Evolutionary conservation across 1,140 invertebrate genomes (phyloP).

Genomic region (Leptonema lineaticorne): DNA sequence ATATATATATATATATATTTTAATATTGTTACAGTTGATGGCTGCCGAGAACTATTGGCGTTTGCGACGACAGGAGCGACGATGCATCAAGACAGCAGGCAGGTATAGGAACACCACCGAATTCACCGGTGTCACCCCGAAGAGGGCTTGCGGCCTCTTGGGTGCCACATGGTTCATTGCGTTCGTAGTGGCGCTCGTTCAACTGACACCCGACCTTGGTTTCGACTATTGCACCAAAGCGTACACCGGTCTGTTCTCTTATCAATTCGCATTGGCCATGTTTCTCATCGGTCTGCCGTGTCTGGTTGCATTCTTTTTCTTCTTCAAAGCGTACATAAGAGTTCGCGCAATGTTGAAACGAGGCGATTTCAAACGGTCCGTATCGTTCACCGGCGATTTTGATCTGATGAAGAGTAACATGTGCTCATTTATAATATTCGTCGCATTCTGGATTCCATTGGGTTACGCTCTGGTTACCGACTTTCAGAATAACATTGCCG

Average conservation of each 20-base stretch:
- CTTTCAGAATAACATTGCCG: not conserved
- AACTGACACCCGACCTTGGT: not conserved
- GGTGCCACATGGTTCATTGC: not conserved
- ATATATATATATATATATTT: not conserved
- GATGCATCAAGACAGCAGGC: not conserved
- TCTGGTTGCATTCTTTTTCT: not conserved
- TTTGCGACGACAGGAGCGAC: not conserved
- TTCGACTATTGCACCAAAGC: not conserved
- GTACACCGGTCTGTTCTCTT: not conserved
- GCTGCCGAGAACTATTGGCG: slow-evolving; percentile 2
- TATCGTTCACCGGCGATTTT: not conserved
- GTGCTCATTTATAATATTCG: not conserved
- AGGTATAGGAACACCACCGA: not conserved
- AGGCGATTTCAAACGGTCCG: not conserved
- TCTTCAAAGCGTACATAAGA: not conserved
- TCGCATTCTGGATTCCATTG: not conserved
- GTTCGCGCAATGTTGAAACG: not conserved
- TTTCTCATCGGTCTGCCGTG: not conserved
- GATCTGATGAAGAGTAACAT: slow-evolving; percentile 7
- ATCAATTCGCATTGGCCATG: not conserved
- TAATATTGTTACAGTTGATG: slow-evolving; percentile 1
- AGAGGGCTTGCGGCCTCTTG: not conserved
- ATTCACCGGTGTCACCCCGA: not conserved
- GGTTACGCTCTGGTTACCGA: not conserved
- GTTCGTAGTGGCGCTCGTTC: not conserved